phyloP scores from a whole-genome alignment of 2,888 invertebrate genomes.

The Liodrosophila aerea region DNA sequence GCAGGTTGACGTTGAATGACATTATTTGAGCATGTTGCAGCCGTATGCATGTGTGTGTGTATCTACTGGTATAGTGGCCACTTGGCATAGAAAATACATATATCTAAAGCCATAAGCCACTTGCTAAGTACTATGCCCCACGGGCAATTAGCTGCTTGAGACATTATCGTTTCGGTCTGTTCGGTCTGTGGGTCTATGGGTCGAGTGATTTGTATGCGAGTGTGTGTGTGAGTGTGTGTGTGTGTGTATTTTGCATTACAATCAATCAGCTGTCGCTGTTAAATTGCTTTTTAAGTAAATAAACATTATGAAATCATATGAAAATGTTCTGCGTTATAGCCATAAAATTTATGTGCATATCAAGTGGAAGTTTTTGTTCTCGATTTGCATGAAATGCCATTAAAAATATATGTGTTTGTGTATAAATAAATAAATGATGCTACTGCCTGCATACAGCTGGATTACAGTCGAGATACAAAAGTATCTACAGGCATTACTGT shows the following conservation, averaged over 20 bases:
- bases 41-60: constrained; percentile 6
- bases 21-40: constrained; percentile 49
- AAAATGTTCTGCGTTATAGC: constrained; percentile 9
- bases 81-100: too few species aligned
- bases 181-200: background rate
- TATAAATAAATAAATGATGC: too few species aligned
- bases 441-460: too few species aligned
- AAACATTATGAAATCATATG: constrained; percentile 64
- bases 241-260: constrained; percentile 71
- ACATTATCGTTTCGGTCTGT: constrained; percentile 48
- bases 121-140: constrained; percentile 23
- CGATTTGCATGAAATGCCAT: constrained; percentile 53
- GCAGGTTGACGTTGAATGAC: constrained; percentile 77
- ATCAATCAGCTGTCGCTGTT: constrained; percentile 67
- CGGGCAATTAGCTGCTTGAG: constrained; percentile 61
- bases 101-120: constrained; percentile 11
- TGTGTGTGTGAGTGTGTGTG: too few species aligned
- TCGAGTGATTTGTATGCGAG: constrained; percentile 68
- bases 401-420: too few species aligned
- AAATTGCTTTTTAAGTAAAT: constrained; percentile 64
- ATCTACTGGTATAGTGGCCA: too few species aligned
- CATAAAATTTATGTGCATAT: constrained; percentile 66
- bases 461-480: too few species aligned
- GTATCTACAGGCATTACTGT: too few species aligned
- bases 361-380: constrained; percentile 58